Conservation (phyloP, 2,113 vertebrate species). For the Misgurnus anguillicaudatus region DNA sequence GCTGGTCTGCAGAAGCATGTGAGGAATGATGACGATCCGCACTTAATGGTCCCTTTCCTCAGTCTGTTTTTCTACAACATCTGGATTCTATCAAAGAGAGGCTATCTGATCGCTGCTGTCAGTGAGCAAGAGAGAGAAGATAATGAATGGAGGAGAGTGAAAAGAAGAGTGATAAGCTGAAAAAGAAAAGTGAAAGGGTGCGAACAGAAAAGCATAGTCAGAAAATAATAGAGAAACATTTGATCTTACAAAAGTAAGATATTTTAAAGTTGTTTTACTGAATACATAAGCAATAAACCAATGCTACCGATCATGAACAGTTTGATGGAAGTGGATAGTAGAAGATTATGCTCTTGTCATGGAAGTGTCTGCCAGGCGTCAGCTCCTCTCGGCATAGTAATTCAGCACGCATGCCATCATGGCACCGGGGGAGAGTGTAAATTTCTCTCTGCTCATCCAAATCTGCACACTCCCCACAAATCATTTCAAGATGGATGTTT, state of each 20-base stretch:
- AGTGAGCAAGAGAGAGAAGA: conserved; percentile 34
- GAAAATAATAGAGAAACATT: too few species aligned
- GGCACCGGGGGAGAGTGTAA: background rate
- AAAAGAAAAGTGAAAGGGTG: background rate
- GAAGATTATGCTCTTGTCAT: background rate
- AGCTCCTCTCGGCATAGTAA: conserved; percentile 51
- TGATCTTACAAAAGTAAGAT: background rate
- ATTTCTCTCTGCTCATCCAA: conserved; percentile 57
- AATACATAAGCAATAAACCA: background rate
- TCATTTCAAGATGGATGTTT: conserved; percentile 48
- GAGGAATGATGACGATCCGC: conserved; percentile 60
- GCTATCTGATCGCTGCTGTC: conserved; percentile 60
- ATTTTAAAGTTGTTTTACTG: background rate
- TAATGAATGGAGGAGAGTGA: conserved; percentile 1
- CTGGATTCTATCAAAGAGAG: conserved; percentile 70
- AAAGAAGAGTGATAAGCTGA: background rate
- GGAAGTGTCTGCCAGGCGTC: conserved; percentile 26
- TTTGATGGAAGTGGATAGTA: background rate
- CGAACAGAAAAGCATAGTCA: background rate
- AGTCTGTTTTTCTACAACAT: conserved; percentile 71
- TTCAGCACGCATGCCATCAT: conserved; percentile 35
- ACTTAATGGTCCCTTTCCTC: conserved; percentile 63
- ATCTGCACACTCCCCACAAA: conserved; percentile 53
- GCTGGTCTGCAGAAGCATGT: conserved; percentile 58
- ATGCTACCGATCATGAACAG: conserved; percentile 1